phyloP scores from a whole-genome alignment of 2,888 invertebrate genomes.

The Clitarchus hookeri region DNA sequence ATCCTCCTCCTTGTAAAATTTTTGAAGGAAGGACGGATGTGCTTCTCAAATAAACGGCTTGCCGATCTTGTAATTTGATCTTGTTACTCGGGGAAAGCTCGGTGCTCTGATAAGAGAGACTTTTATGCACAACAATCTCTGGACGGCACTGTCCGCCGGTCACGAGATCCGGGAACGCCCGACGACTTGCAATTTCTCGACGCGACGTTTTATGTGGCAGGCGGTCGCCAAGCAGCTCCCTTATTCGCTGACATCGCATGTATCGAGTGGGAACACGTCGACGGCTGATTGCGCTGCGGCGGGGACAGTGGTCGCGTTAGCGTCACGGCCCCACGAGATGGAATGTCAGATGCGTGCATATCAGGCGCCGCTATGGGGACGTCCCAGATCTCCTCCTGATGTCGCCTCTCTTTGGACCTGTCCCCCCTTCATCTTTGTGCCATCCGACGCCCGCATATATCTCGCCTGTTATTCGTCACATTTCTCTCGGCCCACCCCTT shows the following conservation, averaged over 20 bases:
- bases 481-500: constrained; percentile 11
- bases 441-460: background rate
- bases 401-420: too few species aligned
- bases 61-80: too few species aligned
- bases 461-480: constrained; percentile 24
- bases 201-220: background rate
- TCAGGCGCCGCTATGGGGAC: background rate
- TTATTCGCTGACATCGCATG: background rate
- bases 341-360: background rate
- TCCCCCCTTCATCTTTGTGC: background rate
- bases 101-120: background rate
- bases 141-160: background rate
- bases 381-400: too few species aligned
- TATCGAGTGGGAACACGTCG: background rate
- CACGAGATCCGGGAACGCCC: background rate
- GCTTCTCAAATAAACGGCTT: too few species aligned
- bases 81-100: too few species aligned
- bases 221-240: background rate
- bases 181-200: background rate
- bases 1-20: too few species aligned
- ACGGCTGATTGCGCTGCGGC: background rate
- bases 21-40: too few species aligned
- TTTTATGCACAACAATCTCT: background rate
- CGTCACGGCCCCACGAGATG: background rate
- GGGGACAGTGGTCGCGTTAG: background rate